Percentiles rank a stretch among this genome's conserved stretches.
phyloP scores from a whole-genome alignment of 2,888 invertebrate species.

The Eulithis prunata region DNA sequence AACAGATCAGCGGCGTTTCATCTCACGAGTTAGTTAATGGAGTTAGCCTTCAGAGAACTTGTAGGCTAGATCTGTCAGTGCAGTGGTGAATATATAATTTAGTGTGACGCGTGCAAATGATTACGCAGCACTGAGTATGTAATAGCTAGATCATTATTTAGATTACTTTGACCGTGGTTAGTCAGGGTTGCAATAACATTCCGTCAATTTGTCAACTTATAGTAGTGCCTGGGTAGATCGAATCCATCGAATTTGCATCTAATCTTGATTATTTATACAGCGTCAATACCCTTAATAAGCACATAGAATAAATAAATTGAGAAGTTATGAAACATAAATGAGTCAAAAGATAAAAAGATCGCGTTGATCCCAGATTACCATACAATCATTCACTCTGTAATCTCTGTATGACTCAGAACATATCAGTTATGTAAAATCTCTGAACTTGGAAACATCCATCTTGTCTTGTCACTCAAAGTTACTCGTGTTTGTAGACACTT shows the following conservation, averaged over 20 bases:
- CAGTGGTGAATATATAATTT: neutral
- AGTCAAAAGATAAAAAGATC: too few relatives aligned
- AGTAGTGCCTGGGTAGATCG: too few relatives aligned
- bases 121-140: neutral
- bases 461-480: constrained; percentile 14
- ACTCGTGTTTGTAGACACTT: constrained; percentile 1
- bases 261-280: too few relatives aligned
- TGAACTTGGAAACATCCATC: constrained; percentile 8
- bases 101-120: neutral
- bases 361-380: constrained; percentile 10
- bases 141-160: neutral
- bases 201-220: too few relatives aligned
- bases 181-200: neutral
- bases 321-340: too few relatives aligned
- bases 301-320: too few relatives aligned
- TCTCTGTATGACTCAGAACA: constrained; percentile 10
- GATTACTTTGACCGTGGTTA: constrained; percentile 2
- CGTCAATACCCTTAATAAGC: too few relatives aligned
- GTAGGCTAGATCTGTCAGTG: neutral
- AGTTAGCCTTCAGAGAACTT: too few relatives aligned
- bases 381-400: constrained; percentile 2
- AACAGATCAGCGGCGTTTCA: too few relatives aligned
- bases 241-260: too few relatives aligned
- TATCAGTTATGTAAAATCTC: constrained; percentile 20
- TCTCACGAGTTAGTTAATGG: too few relatives aligned